Conservation (phyloP, 2,888 invertebrate genomes). For the Ceriagrion tenellum region DNA sequence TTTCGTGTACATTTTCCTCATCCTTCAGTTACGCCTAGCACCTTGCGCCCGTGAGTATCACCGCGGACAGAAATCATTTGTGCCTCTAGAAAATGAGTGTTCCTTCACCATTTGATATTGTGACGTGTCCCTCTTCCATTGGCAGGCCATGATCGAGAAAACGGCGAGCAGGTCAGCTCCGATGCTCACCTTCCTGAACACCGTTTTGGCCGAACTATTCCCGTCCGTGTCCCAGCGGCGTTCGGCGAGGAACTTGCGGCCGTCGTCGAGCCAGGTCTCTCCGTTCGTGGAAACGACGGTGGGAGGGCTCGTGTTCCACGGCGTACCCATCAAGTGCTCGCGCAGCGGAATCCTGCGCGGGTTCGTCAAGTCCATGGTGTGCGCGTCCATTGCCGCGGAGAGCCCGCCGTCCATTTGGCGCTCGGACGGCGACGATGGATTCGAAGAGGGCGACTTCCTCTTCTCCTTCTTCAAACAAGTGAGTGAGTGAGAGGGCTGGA, state of each 20-base stretch:
- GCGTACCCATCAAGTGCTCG: conserved; percentile 42
- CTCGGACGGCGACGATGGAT: neutral
- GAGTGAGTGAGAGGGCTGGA: no score
- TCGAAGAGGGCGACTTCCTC: conserved; percentile 34
- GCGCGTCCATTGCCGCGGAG: neutral
- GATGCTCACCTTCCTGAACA: conserved; percentile 4
- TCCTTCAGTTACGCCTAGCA: no score
- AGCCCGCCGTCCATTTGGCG: neutral
- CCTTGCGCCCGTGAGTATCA: no score
- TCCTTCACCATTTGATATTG: no score
- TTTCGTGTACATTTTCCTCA: no score
- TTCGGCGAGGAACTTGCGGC: neutral
- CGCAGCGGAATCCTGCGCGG: neutral
- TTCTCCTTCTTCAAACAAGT: conserved; percentile 4
- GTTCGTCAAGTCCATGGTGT: conserved; percentile 25
- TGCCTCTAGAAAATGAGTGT: no score
- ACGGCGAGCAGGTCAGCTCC: neutral
- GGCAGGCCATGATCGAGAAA: neutral
- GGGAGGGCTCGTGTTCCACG: conserved; percentile 10
- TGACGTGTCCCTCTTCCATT: no score
- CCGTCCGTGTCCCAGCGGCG: neutral
- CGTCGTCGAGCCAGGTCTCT: neutral
- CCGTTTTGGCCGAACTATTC: neutral
- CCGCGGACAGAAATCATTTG: no score
- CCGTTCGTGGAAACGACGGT: conserved; percentile 30